Evolutionary conservation across 2,113 vertebrate species (phyloP).

Genomic region (Sinocyclocheilus grahami): DNA sequence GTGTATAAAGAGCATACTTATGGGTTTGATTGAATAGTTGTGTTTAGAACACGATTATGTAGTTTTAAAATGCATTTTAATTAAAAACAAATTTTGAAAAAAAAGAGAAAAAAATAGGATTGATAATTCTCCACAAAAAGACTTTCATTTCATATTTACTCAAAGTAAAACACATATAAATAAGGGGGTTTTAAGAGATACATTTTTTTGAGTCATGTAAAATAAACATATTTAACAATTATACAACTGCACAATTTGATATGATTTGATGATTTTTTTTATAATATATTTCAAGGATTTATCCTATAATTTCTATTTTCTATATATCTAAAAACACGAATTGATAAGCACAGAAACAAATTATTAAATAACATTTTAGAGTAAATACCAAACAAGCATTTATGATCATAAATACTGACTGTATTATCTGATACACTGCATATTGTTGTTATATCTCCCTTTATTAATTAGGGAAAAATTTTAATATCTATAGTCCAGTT

Average conservation of each 20-base stretch:
- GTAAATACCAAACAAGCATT: background rate
- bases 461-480: background rate
- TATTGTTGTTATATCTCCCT: background rate
- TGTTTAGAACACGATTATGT: background rate
- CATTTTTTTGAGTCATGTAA: background rate
- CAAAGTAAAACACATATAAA: background rate
- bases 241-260: background rate
- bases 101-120: background rate
- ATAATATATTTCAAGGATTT: background rate
- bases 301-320: background rate
- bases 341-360: background rate
- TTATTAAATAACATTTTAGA: background rate
- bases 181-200: background rate
- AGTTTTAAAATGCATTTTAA: background rate
- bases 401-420: slow-evolving; percentile 8
- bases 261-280: background rate
- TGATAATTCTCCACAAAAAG: background rate
- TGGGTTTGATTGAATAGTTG: background rate
- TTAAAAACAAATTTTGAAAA: background rate
- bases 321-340: background rate
- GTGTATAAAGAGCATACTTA: background rate
- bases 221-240: background rate
- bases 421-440: background rate
- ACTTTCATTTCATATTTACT: background rate
- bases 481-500: background rate